A percentile compares a stretch with the other conserved stretches of the same genome.
Conservation (phyloP, 2,797 vertebrate species). For the Crocodylus rhombifer region DNA sequence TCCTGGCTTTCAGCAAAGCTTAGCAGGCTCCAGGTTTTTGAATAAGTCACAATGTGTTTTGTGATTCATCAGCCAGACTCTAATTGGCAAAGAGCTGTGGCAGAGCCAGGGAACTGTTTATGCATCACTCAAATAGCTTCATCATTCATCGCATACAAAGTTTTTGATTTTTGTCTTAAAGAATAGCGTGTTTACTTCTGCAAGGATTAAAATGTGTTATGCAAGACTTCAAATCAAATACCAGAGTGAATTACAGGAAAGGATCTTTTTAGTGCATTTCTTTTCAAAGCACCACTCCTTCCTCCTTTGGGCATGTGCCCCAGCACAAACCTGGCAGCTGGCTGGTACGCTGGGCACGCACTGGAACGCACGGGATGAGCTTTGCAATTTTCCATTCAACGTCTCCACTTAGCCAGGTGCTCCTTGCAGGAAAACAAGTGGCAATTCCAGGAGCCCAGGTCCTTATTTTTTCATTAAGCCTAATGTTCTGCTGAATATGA, state of each 20-base stretch:
- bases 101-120: slow-evolving; percentile 66
- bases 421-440: background rate
- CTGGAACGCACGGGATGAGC: background rate
- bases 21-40: slow-evolving; percentile 57
- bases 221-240: slow-evolving; percentile 29
- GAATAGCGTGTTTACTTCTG: background rate
- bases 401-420: background rate
- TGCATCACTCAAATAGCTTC: slow-evolving; percentile 48
- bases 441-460: background rate
- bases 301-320: slow-evolving; percentile 5
- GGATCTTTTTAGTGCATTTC: background rate
- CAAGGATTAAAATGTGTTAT: slow-evolving; percentile 26
- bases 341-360: background rate
- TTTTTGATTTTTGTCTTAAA: background rate
- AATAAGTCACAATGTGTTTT: slow-evolving; percentile 70
- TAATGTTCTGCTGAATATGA: background rate
- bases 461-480: slow-evolving; percentile 15
- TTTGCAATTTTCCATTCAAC: slow-evolving; percentile 16
- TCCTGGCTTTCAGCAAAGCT: slow-evolving; percentile 37
- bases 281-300: slow-evolving; percentile 37
- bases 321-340: slow-evolving; percentile 16
- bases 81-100: slow-evolving; percentile 70
- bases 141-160: slow-evolving; percentile 60
- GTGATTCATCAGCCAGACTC: slow-evolving; percentile 70
- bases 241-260: slow-evolving; percentile 14